Conservation (phyloP, 2,113 vertebrate species). For the Merops nubicus region DNA sequence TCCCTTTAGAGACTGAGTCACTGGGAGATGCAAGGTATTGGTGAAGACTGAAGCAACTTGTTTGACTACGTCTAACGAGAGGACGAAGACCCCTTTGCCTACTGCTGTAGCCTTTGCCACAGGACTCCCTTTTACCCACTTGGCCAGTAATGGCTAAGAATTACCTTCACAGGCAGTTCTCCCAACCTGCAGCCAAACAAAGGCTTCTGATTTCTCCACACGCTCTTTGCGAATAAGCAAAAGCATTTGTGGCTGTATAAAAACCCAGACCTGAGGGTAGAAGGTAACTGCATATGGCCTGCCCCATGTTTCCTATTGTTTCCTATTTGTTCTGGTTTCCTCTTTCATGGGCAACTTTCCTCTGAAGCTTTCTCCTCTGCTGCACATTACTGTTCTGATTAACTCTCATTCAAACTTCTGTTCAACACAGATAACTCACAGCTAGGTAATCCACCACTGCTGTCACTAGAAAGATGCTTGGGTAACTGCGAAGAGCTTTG, state of each 20-base stretch:
- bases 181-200: not conserved
- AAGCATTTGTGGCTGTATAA: not conserved
- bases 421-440: not conserved
- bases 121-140: not conserved
- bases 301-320: not conserved
- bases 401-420: not conserved
- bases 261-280: not conserved
- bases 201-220: not conserved
- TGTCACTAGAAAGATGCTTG: not conserved
- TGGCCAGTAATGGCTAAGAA: not conserved
- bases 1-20: not conserved
- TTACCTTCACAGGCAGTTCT: not conserved
- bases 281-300: fast-evolving
- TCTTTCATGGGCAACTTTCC: not conserved
- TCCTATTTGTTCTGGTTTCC: not conserved
- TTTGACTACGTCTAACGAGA: not conserved
- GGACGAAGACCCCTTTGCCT: not conserved
- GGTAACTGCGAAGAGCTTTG: not conserved
- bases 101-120: not conserved
- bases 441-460: not conserved
- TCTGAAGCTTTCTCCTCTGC: not conserved
- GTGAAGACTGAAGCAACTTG: not conserved
- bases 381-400: not conserved
- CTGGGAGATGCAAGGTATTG: not conserved
- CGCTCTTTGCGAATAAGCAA: not conserved